Evolutionary conservation across 2,113 vertebrate species (phyloP).

Genomic region (Hucho hucho): DNA sequence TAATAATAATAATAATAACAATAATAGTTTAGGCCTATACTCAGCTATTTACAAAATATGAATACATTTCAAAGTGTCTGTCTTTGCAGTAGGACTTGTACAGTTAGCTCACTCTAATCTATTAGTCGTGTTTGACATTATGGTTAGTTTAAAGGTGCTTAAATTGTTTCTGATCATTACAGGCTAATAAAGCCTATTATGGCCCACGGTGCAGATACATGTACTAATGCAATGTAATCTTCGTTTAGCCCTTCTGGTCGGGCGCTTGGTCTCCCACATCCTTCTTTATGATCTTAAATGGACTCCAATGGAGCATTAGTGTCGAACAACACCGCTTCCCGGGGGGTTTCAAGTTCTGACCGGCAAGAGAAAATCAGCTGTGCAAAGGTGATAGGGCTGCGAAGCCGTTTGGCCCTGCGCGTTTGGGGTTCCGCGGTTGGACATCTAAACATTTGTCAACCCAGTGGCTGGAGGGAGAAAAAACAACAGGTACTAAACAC

Average conservation of each 20-base stretch:
- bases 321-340: conserved; percentile 42
- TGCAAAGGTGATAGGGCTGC: conserved; percentile 19
- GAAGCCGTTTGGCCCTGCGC: conserved; percentile 47
- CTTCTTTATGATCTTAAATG: conserved; percentile 62
- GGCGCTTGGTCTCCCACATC: conserved; percentile 42
- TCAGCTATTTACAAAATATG: too few species aligned
- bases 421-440: conserved; percentile 27
- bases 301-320: conserved; percentile 56
- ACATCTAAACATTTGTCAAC: conserved; percentile 53
- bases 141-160: too few species aligned
- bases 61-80: too few species aligned
- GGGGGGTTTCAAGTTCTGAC: conserved; percentile 23
- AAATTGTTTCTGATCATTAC: conserved; percentile 35
- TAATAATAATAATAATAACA: too few species aligned
- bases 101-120: too few species aligned
- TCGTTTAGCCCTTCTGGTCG: conserved; percentile 24
- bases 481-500: conserved; percentile 52
- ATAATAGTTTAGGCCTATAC: too few species aligned
- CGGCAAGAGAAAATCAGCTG: conserved; percentile 23
- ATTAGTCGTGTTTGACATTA: too few species aligned
- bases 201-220: conserved; percentile 47
- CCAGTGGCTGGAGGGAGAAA: conserved; percentile 20
- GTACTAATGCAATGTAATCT: conserved; percentile 51
- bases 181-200: conserved; percentile 60
- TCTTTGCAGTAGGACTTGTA: too few species aligned